A percentile compares a stretch with the other conserved stretches of the same genome.
These are phyloP conservation scores for Aphelinus atriplicis DNA, from an alignment of 1,140 invertebrate species.

Conservation along the genomic window DNA sequence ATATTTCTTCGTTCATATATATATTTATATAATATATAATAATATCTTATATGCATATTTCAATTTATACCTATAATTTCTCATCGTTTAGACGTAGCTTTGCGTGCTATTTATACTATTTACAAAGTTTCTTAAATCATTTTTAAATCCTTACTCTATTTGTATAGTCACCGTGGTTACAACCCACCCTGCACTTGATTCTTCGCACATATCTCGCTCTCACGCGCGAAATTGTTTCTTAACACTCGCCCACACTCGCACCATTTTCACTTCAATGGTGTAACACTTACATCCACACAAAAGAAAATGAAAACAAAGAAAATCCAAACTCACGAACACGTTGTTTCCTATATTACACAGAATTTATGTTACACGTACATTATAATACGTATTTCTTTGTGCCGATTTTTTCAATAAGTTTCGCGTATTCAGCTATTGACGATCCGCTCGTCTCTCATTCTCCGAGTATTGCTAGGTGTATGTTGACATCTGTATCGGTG, in stretches of 20 bases:
- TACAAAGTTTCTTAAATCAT: slow-evolving; percentile 56
- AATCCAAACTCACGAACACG: slow-evolving; percentile 31
- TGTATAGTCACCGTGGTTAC: slow-evolving; percentile 44
- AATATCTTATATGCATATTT: slow-evolving; percentile 64
- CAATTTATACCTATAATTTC: slow-evolving; percentile 64
- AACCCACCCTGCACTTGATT: slow-evolving; percentile 34
- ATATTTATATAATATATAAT: slow-evolving; percentile 58
- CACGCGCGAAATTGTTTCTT: slow-evolving; percentile 31
- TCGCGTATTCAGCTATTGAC: slow-evolving; percentile 29
- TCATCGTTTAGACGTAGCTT: slow-evolving; percentile 62
- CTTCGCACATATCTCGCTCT: slow-evolving; percentile 42
- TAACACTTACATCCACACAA: background rate
- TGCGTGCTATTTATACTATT: slow-evolving; percentile 64
- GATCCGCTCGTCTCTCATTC: slow-evolving; percentile 15
- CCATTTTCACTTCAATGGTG: background rate
- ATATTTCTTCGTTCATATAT: slow-evolving; percentile 45
- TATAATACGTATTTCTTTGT: slow-evolving; percentile 48
- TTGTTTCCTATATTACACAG: slow-evolving; percentile 48
- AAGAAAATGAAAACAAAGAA: slow-evolving; percentile 26
- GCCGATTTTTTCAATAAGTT: slow-evolving; percentile 43
- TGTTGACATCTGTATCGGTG: slow-evolving; percentile 20
- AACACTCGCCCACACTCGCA: slow-evolving; percentile 36
- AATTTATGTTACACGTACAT: slow-evolving; percentile 49
- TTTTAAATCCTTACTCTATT: slow-evolving; percentile 37
- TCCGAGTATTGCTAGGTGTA: slow-evolving; percentile 46